phyloP scores from a whole-genome alignment of 2,888 invertebrate species.

The Torymus auratus region DNA sequence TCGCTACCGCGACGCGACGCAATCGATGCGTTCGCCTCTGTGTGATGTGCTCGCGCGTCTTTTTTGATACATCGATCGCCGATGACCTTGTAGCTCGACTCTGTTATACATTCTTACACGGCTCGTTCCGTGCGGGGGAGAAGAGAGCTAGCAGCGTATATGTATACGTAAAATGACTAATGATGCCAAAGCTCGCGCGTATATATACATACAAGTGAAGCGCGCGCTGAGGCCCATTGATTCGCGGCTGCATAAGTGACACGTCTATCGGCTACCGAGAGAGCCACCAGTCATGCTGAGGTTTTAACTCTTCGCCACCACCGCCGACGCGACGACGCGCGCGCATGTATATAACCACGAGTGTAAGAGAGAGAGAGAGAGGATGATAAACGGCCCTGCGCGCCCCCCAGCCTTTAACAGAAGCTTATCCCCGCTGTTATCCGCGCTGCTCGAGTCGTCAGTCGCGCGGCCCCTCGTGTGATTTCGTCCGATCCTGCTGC shows the following conservation, averaged over 20 bases:
- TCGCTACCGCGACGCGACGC: slow-evolving; percentile 1
- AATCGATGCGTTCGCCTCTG: slow-evolving; percentile 7
- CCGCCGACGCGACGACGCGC: slow-evolving; percentile 63
- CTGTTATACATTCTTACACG: slow-evolving; percentile 46
- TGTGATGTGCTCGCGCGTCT: not conserved
- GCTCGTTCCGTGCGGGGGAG: slow-evolving; percentile 16
- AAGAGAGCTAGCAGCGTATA: not conserved
- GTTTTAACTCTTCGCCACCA: slow-evolving; percentile 73
- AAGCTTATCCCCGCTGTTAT: slow-evolving; percentile 53
- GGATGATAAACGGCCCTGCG: slow-evolving; percentile 70
- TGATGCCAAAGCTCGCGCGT: slow-evolving; percentile 46
- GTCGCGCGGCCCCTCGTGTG: slow-evolving; percentile 23
- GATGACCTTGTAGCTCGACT: slow-evolving; percentile 53
- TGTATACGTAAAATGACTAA: slow-evolving; percentile 54
- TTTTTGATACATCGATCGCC: slow-evolving; percentile 56
- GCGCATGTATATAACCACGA: slow-evolving; percentile 30
- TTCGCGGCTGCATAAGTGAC: slow-evolving; percentile 75
- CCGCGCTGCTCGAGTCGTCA: slow-evolving; percentile 32
- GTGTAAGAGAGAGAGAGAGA: slow-evolving; percentile 52
- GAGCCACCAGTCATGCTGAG: slow-evolving; percentile 76
- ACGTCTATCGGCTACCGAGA: slow-evolving; percentile 74
- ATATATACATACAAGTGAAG: slow-evolving; percentile 64
- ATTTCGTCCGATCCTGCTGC: not conserved
- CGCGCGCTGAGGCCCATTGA: slow-evolving; percentile 68
- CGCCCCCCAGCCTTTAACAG: slow-evolving; percentile 57